Percentiles rank a stretch among this genome's conserved stretches.
Conservation (phyloP, 53 echinoderm and acorn worm genomes). For the Luidia sarsii region DNA sequence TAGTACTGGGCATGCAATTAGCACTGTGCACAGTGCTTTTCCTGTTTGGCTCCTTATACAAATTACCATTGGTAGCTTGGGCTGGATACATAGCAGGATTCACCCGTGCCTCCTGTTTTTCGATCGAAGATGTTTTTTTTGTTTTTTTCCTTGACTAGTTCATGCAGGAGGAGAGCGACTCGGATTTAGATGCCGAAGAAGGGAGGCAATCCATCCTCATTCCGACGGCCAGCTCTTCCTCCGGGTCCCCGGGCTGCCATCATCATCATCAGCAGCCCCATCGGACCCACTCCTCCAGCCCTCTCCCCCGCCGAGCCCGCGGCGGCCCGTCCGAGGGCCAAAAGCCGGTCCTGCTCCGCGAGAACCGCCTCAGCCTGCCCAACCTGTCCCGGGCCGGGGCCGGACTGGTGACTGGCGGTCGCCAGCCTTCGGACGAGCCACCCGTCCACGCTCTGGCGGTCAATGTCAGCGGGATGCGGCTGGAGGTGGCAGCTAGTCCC, state of each 20-base stretch:
- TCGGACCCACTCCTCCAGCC: slow-evolving; percentile 13
- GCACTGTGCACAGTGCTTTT: too few species aligned
- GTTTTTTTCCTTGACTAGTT: slow-evolving; percentile 1
- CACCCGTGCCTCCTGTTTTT: background rate
- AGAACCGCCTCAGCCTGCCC: slow-evolving; percentile 83
- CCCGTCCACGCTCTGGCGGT: slow-evolving; percentile 42
- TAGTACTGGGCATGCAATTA: too few species aligned
- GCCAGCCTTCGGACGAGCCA: slow-evolving; percentile 19
- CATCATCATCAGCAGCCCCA: too few species aligned
- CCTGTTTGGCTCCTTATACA: too few species aligned
- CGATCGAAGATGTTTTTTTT: background rate
- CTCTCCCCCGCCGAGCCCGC: background rate
- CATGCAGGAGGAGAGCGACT: slow-evolving; percentile 57
- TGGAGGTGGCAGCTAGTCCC: slow-evolving; percentile 7
- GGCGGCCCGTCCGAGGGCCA: background rate
- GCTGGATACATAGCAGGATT: too few species aligned
- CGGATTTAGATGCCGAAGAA: slow-evolving; percentile 32
- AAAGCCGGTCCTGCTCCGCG: slow-evolving; percentile 63
- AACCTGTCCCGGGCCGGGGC: slow-evolving; percentile 61
- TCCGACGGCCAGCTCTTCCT: slow-evolving; percentile 60
- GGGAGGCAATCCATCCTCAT: slow-evolving; percentile 59
- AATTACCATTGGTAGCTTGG: too few species aligned
- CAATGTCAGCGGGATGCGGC: slow-evolving; percentile 39
- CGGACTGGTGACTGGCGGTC: slow-evolving; percentile 9
- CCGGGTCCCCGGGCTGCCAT: slow-evolving; percentile 24